Conservation (phyloP, 1,140 invertebrate species). For the Mamestra configurata region DNA sequence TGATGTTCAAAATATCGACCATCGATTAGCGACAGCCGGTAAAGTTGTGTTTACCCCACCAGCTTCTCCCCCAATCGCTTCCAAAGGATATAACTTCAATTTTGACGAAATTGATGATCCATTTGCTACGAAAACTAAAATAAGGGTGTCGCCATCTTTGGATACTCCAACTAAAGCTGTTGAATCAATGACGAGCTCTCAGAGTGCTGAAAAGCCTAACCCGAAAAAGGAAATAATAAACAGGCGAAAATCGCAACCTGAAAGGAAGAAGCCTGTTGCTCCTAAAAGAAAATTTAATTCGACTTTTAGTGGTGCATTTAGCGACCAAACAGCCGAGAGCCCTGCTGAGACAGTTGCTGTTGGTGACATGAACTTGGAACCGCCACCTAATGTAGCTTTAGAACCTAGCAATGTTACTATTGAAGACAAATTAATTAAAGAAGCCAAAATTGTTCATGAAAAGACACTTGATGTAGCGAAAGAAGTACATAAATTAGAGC, state of each 20-base stretch:
- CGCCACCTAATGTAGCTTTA: conserved; percentile 12
- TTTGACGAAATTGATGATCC: conserved; percentile 82
- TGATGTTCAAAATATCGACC: conserved; percentile 57
- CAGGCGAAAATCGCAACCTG: conserved; percentile 69
- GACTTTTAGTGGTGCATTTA: conserved; percentile 37
- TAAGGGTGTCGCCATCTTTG: conserved; percentile 71
- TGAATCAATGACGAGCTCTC: conserved; percentile 39
- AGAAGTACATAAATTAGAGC: neutral
- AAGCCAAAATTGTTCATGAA: neutral
- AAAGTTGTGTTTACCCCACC: conserved; percentile 44
- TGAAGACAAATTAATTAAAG: conserved; percentile 20
- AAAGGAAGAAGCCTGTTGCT: conserved; percentile 57
- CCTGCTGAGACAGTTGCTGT: neutral
- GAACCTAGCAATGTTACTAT: conserved; percentile 20
- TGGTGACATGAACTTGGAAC: neutral
- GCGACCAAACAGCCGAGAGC: conserved; percentile 6
- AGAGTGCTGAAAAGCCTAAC: conserved; percentile 36
- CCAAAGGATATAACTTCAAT: conserved; percentile 80
- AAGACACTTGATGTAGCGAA: neutral
- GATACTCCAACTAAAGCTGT: conserved; percentile 47
- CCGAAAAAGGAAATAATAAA: conserved; percentile 59
- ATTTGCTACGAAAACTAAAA: conserved; percentile 80
- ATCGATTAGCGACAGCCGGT: conserved; percentile 53
- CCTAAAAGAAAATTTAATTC: conserved; percentile 63
- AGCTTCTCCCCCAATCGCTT: conserved; percentile 64